A percentile compares a stretch with the other conserved stretches of the same genome.
Conservation (phyloP, 1,140 invertebrate species). For the Lutraria rhynchaena region DNA sequence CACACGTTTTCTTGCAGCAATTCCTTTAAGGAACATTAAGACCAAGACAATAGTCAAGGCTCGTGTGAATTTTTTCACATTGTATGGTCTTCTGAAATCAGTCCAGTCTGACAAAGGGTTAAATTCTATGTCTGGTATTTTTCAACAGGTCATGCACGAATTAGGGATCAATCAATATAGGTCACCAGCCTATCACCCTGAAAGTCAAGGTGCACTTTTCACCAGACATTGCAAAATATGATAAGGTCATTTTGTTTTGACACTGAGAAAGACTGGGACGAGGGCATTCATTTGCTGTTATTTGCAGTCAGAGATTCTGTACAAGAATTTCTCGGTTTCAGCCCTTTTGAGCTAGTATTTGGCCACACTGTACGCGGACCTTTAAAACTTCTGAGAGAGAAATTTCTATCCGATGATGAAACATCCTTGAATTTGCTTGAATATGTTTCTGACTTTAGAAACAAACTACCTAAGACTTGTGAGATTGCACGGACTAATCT, state of each 20-base stretch:
- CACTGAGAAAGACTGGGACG: conserved; percentile 53
- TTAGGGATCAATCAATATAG: no score
- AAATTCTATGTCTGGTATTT: conserved; percentile 56
- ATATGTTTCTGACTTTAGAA: conserved; percentile 55
- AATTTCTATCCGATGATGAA: conserved; percentile 29
- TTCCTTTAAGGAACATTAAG: no score
- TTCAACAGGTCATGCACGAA: conserved; percentile 58
- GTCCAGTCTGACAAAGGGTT: conserved; percentile 52
- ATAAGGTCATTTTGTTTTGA: conserved; percentile 51
- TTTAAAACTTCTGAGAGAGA: conserved; percentile 59
- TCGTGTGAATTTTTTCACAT: conserved; percentile 60
- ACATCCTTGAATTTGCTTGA: conserved; percentile 22
- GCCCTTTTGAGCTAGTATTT: conserved; percentile 7
- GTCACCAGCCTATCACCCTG: no score
- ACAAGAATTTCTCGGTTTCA: conserved; percentile 62
- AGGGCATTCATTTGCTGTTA: conserved; percentile 56
- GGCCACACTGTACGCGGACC: conserved; percentile 57
- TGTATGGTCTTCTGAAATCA: conserved; percentile 49
- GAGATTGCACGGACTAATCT: conserved; percentile 58
- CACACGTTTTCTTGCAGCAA: no score
- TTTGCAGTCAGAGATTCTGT: conserved; percentile 60
- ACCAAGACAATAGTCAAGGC: conserved; percentile 38
- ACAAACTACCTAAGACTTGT: conserved; percentile 42
- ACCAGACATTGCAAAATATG: conserved; percentile 56
- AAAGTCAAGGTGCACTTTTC: conserved; percentile 50